Evolutionary conservation across 2,113 vertebrate genomes (phyloP).

Genomic region (Equus przewalskii): DNA sequence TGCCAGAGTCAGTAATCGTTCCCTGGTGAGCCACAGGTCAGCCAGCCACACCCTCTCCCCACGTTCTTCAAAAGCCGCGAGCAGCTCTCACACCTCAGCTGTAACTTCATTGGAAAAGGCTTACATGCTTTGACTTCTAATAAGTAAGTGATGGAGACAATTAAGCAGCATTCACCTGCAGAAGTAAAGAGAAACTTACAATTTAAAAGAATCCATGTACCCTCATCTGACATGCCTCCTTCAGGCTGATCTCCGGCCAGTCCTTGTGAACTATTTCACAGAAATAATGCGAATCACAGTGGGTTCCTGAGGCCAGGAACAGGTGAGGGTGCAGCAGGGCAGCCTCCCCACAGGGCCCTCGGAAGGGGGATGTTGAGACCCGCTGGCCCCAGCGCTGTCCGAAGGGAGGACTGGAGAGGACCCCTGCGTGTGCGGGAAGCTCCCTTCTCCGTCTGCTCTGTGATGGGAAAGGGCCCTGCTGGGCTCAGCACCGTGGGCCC

Average conservation of each 20-base stretch:
- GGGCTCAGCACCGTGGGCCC: not conserved
- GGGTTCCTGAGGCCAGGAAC: not conserved
- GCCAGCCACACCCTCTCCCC: not conserved
- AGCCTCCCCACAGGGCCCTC: not conserved
- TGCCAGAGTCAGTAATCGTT: accelerated
- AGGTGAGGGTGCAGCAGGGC: no score
- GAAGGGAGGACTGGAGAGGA: no score
- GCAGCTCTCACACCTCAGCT: not conserved
- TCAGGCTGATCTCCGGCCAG: accelerated
- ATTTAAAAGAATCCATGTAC: accelerated
- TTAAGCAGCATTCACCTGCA: not conserved
- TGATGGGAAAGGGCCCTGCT: not conserved
- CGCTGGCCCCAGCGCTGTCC: no score
- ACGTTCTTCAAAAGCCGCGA: no score
- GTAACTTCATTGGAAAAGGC: not conserved
- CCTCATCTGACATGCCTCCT: not conserved
- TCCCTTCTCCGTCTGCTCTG: not conserved
- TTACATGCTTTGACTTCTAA: not conserved
- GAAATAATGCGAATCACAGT: no score
- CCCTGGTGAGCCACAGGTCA: not conserved
- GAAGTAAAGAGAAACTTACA: no score
- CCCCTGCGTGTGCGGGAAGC: no score
- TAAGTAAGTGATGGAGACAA: not conserved
- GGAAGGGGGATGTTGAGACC: no score
- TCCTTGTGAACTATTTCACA: accelerated